Conservation (phyloP, 2,797 vertebrate genomes). For the Hafferia zeledoni region DNA sequence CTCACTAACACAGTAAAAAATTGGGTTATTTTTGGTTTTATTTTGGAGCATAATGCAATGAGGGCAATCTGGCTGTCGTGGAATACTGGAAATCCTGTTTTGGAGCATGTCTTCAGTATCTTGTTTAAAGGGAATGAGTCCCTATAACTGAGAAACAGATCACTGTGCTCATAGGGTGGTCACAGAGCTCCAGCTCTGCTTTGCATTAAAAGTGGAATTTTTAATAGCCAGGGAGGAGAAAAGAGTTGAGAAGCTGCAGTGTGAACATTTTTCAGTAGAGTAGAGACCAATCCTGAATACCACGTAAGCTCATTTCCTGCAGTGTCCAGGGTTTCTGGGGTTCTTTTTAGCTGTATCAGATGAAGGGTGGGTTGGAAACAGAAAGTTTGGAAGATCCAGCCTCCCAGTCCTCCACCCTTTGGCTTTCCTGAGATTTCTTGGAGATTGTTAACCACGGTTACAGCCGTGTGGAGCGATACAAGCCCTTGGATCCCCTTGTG, state of each 20-base stretch:
- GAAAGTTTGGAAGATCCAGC: neutral
- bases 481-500: neutral
- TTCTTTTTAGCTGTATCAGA: neutral
- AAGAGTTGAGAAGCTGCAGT: neutral
- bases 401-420: neutral
- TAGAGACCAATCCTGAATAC: neutral
- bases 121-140: conserved; percentile 30
- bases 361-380: neutral
- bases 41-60: neutral
- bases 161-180: neutral
- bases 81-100: conserved; percentile 29
- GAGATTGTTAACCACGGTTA: neutral
- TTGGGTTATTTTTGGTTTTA: neutral
- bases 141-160: conserved; percentile 7
- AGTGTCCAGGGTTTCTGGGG: neutral
- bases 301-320: rapidly evolving
- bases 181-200: conserved; percentile 16
- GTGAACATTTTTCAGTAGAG: neutral
- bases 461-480: rapidly evolving
- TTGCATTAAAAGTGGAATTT: conserved; percentile 44
- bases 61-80: neutral
- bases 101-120: neutral
- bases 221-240: conserved; percentile 4
- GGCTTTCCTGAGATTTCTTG: neutral
- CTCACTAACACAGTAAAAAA: neutral